Percentiles rank a stretch among this genome's conserved stretches.
Conservation (phyloP, 92 coral and sea anemone species). For the Parazoanthus swiftii region DNA sequence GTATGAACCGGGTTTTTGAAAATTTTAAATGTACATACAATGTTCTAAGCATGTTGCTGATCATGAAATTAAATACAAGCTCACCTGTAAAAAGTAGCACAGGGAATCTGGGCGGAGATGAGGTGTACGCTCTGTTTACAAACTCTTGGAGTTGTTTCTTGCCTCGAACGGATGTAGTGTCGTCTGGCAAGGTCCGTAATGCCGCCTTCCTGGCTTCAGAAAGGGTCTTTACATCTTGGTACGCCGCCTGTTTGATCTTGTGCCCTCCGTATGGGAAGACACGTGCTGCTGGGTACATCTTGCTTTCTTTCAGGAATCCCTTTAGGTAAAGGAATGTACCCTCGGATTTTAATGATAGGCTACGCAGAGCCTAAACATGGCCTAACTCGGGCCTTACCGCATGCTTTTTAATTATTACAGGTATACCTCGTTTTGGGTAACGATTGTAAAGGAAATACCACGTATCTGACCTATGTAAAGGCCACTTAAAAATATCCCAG, state of each 20-base stretch:
- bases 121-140: constrained; percentile 67
- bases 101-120: constrained; percentile 86
- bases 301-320: constrained; percentile 75
- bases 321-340: neutral
- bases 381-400: too few species aligned
- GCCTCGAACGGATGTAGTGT: constrained; percentile 60
- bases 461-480: too few species aligned
- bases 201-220: constrained; percentile 71
- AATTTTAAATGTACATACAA: too few species aligned
- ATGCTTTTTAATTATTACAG: too few species aligned
- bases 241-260: constrained; percentile 71
- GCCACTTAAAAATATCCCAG: too few species aligned
- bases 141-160: constrained; percentile 68
- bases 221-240: constrained; percentile 55
- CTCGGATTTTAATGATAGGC: neutral
- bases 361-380: too few species aligned
- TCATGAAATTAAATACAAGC: neutral
- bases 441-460: too few species aligned
- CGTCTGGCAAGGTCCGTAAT: constrained; percentile 75
- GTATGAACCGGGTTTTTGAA: neutral
- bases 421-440: too few species aligned
- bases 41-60: too few species aligned
- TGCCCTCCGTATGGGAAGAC: constrained; percentile 92
- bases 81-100: constrained; percentile 87
- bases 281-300: constrained; percentile 65